Base-by-base conservation (phyloP, 2,888 invertebrate genomes). In the Hydriomena furcata region DNA sequence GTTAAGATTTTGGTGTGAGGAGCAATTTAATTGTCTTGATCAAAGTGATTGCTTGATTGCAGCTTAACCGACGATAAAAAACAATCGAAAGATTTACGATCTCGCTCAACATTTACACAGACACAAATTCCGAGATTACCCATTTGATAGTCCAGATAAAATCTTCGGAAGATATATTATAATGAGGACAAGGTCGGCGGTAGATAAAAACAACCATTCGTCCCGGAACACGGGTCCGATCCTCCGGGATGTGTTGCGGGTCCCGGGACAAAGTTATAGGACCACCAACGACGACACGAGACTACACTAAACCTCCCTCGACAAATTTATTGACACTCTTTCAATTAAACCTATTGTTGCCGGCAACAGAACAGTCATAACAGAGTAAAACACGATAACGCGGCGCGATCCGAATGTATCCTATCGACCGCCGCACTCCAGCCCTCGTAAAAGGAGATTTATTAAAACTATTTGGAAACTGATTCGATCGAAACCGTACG, bases 261-360 rank as follows among this genome's bases (percentile, higher is more conserved):
- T n/a, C 59, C 58, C 65, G 72, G 73, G 73, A 71, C 74, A 68
- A 65, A 72, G 74, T 79, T 82, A 80, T 81, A 76, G 72, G 89
- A 90, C 89, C 90, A 89, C 90, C 90, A 73, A 70, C 87, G 88
- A 74, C 62, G 89, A 64, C 59, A 61, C 55, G 66, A 72, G 65
- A 68, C 65, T n/a, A n/a, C 62, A 66, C 67, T 64, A 61, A 60
- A 76, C 79, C 69, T 70, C 72, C 60, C 58, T 71, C 76, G 78
- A 89, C 89, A 88, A 90, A 90, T 90, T 90, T 90, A 90, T 90
- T 84, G 90, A 88, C 89, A 90, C 89, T 82, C 83, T 87, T 90
- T 88, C 90, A 90, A 90, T 90, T 90, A 90, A 90, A 87, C 70
- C 85, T 75, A 88, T 90, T 90, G 89, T 90, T 84, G 75, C 73